A percentile compares a stretch with the other conserved stretches of the same genome.
Evolutionary conservation across 53 echinoderm and acorn worm genomes (phyloP).

Genomic region (Patiria pectinifera): DNA sequence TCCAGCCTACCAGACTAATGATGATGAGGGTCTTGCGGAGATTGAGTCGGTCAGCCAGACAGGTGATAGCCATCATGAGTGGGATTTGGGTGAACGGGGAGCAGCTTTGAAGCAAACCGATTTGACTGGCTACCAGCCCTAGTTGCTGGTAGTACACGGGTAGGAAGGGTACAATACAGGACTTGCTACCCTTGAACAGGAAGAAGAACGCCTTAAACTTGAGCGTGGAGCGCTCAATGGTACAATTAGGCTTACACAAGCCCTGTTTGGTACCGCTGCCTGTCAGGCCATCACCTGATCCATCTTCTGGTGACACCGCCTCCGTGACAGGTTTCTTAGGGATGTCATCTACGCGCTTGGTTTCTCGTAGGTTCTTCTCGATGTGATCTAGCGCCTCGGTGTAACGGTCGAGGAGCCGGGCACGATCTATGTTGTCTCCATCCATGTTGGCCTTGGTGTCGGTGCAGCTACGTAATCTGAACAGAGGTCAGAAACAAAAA

Average conservation of each 20-base stretch:
- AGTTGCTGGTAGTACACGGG: constrained; percentile 68
- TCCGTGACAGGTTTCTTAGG: not conserved
- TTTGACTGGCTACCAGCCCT: constrained; percentile 67
- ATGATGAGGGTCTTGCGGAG: constrained; percentile 65
- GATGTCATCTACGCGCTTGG: constrained; percentile 25
- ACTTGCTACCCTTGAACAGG: constrained; percentile 75
- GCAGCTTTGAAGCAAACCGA: constrained; percentile 70
- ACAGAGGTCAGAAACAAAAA: not conserved
- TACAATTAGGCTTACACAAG: not conserved
- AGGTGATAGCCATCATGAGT: constrained; percentile 64
- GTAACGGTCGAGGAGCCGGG: constrained; percentile 59
- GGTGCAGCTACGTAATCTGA: not conserved
- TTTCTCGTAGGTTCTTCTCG: constrained; percentile 50
- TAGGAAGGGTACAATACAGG: constrained; percentile 68
- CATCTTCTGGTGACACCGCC: too few relatives aligned
- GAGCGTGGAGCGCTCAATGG: constrained; percentile 52
- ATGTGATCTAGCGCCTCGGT: constrained; percentile 49
- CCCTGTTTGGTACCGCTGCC: not conserved
- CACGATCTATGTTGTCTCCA: constrained; percentile 47
- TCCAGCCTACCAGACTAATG: constrained; percentile 64
- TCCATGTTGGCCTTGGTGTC: constrained; percentile 28
- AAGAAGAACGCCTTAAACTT: constrained; percentile 74
- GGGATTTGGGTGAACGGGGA: constrained; percentile 70
- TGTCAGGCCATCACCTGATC: not conserved
- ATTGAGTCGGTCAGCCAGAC: constrained; percentile 71